Conservation (phyloP, 2,888 invertebrate genomes). For the Gasteruption jaculator region DNA sequence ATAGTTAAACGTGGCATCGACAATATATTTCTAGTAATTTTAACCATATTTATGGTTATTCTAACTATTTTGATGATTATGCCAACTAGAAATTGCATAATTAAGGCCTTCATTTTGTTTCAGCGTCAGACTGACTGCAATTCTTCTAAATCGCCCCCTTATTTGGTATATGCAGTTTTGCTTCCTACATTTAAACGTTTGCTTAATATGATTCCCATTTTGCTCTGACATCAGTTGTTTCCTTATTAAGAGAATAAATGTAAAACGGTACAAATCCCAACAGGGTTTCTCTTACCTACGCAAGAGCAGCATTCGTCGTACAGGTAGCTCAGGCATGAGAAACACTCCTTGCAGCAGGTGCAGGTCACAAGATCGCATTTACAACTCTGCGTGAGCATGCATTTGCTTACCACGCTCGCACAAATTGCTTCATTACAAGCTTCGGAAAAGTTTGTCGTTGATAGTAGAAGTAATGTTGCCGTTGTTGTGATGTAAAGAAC, state of each 20-base stretch:
- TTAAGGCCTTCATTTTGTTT: too few relatives aligned
- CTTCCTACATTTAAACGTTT: too few relatives aligned
- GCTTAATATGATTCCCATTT: background rate
- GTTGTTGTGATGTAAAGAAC: slow-evolving; percentile 26
- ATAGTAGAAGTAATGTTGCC: slow-evolving; percentile 27
- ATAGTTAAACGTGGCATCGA: too few relatives aligned
- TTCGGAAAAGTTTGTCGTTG: slow-evolving; percentile 27
- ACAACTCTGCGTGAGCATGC: slow-evolving; percentile 93
- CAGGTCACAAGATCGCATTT: slow-evolving; percentile 91
- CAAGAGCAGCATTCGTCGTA: slow-evolving; percentile 96
- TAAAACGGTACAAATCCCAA: too few relatives aligned
- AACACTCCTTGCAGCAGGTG: slow-evolving; percentile 93
- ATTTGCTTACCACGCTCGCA: slow-evolving; percentile 93
- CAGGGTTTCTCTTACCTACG: slow-evolving; percentile 87
- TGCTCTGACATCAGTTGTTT: background rate
- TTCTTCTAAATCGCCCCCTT: too few relatives aligned
- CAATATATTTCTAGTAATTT: too few relatives aligned
- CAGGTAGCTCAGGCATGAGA: slow-evolving; percentile 80
- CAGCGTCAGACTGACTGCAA: too few relatives aligned
- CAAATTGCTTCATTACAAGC: slow-evolving; percentile 91
- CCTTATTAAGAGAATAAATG: too few relatives aligned
- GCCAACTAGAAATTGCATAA: too few relatives aligned
- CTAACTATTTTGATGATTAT: too few relatives aligned
- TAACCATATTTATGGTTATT: too few relatives aligned
- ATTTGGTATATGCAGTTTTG: too few relatives aligned